Evolutionary conservation across 2,113 vertebrate species (phyloP), one percentile per base, ranked within the genome.

Genomic region (Entomyzon cyanotis): DNA sequence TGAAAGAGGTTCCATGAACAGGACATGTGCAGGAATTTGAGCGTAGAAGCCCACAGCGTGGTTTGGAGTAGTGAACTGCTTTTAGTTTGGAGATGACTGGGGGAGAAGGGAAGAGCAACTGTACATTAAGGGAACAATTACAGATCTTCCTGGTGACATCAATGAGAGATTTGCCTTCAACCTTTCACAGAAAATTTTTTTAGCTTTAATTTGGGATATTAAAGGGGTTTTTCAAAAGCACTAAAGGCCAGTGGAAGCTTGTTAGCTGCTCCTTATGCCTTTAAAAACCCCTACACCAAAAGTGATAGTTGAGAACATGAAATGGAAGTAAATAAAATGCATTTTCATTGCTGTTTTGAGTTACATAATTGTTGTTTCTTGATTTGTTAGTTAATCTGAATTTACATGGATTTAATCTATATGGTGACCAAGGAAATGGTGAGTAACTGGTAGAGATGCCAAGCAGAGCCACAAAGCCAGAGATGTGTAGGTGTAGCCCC

Each of bases 341-440:
- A 96, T 96, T 97, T 96, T 95, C 88, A 77, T 94, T 95, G 95
- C 94, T 95, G 95, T 86, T 95, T 96, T 96, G 94, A 96, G 73
- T 92, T 96, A 97, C 62, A 94, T 90, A 96, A 84, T 84, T 94
- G 89, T 92, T 69, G 85, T 95, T 97, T 96, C 88, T 96, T 95
- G 89, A 93, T 92, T 95, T 94, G 86, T 73, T 94, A 86, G 87
- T 84, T 84, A 56, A 71, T 93, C 71, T 90, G 92, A 88, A 80
- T 95, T 90, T 84, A 95, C 56, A 78, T 24, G 76, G 76, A 87
- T 64, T 80, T 92, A 81, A 86, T 71, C 75, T 92, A 11, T 81
- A 37, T 16, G 77, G 47, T 68, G 76, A 89, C 91, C 83, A 81
- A 90, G 73, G 71, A 74, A 60, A 74, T 0, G 44, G 76, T 89